These are phyloP conservation scores for Enoplosus armatus DNA, from an alignment of 2,797 vertebrate genomes.

Conservation along the genomic window DNA sequence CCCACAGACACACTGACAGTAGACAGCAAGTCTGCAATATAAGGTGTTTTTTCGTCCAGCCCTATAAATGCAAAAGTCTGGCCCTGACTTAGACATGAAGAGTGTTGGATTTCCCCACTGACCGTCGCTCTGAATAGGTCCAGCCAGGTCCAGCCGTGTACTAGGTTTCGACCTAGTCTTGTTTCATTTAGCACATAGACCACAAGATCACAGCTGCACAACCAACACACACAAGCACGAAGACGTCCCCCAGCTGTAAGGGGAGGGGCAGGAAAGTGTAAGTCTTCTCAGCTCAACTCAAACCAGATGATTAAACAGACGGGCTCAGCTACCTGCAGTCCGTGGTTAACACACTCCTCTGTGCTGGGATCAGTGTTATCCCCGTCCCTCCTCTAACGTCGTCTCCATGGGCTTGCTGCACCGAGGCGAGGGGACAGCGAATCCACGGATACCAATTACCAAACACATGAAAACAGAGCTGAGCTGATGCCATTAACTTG, in stretches of 20 bases:
- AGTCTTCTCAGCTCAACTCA: conserved; percentile 9
- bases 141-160: too few relatives aligned
- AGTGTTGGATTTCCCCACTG: too few relatives aligned
- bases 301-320: conserved; percentile 7
- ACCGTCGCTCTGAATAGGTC: too few relatives aligned
- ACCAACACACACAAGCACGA: conserved; percentile 13
- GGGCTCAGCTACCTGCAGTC: background rate
- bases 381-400: background rate
- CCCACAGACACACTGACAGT: conserved; percentile 41
- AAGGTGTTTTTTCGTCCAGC: conserved; percentile 15
- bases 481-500: background rate
- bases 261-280: background rate
- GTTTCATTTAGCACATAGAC: conserved; percentile 30
- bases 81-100: too few relatives aligned
- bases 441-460: background rate
- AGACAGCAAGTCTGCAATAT: conserved; percentile 43
- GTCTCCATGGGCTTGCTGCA: background rate
- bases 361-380: background rate
- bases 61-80: too few relatives aligned
- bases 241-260: conserved; percentile 25
- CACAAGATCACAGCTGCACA: conserved; percentile 43
- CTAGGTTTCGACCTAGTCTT: too few relatives aligned
- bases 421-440: background rate
- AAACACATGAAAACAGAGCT: background rate
- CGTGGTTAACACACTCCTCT: background rate